phyloP scores from a whole-genome alignment of 2,888 invertebrate species.

The Steinernema scapterisci region DNA sequence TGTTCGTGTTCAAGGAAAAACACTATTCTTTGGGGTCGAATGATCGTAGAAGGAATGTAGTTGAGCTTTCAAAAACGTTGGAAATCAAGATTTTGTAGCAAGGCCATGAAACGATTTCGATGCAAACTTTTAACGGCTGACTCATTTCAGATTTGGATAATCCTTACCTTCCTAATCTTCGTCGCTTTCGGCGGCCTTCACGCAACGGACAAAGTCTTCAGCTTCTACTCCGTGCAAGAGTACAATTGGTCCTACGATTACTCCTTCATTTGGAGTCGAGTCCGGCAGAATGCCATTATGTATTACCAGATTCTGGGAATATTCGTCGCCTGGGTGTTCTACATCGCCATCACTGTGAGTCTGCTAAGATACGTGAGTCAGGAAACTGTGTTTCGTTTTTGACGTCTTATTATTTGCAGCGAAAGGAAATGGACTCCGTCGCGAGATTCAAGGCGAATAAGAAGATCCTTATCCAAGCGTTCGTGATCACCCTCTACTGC shows the following conservation, averaged over 20 bases:
- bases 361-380: background rate
- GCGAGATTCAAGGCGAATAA: too few relatives aligned
- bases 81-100: too few relatives aligned
- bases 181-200: background rate
- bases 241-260: conserved; percentile 18
- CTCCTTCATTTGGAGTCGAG: background rate
- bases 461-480: background rate
- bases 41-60: too few relatives aligned
- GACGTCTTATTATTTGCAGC: background rate
- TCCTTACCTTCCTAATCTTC: background rate
- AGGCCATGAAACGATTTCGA: too few relatives aligned
- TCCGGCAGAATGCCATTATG: background rate
- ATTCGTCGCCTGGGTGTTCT: conserved; percentile 4
- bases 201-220: background rate
- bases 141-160: conserved; percentile 1
- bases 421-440: background rate
- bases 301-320: conserved; percentile 1
- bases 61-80: too few relatives aligned
- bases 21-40: too few relatives aligned
- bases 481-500: background rate
- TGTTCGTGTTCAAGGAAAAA: background rate
- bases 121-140: too few relatives aligned
- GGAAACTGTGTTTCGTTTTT: background rate
- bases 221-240: background rate
- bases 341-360: conserved; percentile 16